Conservation (phyloP, 2,888 invertebrate species). For the Ischnura elegans region DNA sequence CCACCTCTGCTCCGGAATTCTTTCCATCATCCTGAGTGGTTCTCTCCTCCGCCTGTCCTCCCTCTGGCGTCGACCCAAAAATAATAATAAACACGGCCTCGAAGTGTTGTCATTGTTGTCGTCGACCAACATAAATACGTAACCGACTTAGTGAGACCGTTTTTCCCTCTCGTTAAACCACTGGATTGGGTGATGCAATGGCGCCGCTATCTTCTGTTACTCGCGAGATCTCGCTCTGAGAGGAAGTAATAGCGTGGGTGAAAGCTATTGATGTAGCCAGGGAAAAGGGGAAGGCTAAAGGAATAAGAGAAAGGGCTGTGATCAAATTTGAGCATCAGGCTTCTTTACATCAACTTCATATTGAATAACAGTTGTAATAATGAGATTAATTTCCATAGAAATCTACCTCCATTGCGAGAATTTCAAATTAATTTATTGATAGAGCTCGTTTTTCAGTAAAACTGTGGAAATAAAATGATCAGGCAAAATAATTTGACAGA, state of each 20-base stretch:
- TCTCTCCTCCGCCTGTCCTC: background rate
- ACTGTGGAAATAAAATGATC: no score
- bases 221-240: background rate
- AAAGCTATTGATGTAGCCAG: background rate
- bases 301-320: background rate
- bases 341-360: no score
- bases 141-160: background rate
- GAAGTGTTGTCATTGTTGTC: conserved; percentile 47
- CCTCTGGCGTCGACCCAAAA: conserved; percentile 51
- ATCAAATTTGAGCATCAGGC: no score
- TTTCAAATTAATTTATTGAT: no score
- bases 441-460: no score
- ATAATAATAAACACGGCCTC: background rate
- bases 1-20: background rate
- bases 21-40: background rate
- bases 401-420: no score
- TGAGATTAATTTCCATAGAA: no score
- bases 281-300: background rate
- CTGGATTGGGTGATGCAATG: conserved; percentile 6
- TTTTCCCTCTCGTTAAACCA: background rate
- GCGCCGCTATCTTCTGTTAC: background rate
- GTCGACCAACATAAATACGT: conserved; percentile 5
- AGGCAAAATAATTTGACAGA: no score
- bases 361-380: no score
- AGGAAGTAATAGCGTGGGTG: background rate